These are phyloP conservation scores for Limnothrissa miodon DNA, from an alignment of 2,113 vertebrate genomes.

Conservation along the genomic window DNA sequence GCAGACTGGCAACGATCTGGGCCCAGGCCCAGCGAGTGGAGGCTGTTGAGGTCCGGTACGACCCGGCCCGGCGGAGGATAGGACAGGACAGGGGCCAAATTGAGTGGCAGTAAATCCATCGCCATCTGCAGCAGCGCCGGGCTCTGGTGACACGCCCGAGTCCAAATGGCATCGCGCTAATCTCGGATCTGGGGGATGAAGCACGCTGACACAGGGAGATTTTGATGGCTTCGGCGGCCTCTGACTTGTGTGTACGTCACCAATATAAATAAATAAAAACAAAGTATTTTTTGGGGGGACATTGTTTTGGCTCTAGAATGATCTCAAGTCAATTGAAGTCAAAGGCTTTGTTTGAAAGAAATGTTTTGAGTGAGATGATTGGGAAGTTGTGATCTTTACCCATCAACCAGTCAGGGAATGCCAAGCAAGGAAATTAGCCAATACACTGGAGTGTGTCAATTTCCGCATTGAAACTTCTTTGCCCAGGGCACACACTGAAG, in stretches of 20 bases:
- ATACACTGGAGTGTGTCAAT: neutral
- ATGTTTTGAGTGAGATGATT: neutral
- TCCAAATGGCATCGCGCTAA: conserved; percentile 59
- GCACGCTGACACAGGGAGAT: conserved; percentile 62
- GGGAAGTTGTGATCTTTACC: neutral
- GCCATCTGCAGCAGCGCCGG: conserved; percentile 66
- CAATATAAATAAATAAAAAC: neutral
- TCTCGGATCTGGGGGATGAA: conserved; percentile 60
- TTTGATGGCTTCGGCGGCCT: conserved; percentile 41
- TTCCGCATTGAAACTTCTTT: neutral
- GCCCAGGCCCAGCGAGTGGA: neutral
- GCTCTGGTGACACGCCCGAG: conserved; percentile 62
- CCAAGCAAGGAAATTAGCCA: neutral
- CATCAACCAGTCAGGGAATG: neutral
- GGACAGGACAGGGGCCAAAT: conserved; percentile 55
- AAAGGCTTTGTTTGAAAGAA: neutral
- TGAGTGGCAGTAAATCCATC: conserved; percentile 66
- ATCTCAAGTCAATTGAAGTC: neutral
- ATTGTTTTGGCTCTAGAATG: neutral
- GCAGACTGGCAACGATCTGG: conserved; percentile 56
- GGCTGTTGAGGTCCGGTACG: conserved; percentile 23
- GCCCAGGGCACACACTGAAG: neutral
- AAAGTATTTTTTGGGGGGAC: neutral
- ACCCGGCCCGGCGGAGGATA: conserved; percentile 48
- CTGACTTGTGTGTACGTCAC: no score